Conservation (phyloP, 2,113 vertebrate species). For the Gymnobelideus leadbeateri region DNA sequence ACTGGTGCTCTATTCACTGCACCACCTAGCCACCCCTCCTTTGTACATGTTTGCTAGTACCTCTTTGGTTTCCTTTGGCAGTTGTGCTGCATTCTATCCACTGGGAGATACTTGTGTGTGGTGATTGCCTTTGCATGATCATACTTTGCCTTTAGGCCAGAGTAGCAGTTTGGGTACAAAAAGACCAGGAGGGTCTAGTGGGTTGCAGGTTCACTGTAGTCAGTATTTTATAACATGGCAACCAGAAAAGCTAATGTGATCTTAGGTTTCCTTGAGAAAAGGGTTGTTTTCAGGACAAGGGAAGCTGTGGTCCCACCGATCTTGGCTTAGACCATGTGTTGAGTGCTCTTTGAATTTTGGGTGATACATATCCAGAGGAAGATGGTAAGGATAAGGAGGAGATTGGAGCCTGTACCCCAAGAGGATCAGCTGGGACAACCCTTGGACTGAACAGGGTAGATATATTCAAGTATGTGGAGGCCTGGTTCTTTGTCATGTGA, state of each 20-base stretch:
- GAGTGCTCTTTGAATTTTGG: too few species aligned
- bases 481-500: not conserved
- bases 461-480: not conserved
- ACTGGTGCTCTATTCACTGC: too few species aligned
- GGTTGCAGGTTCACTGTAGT: too few species aligned
- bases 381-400: too few species aligned
- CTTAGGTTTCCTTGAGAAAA: not conserved
- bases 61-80: slow-evolving; percentile 39
- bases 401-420: too few species aligned
- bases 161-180: not conserved
- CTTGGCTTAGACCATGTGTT: not conserved
- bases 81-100: not conserved
- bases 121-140: slow-evolving; percentile 21
- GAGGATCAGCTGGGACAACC: too few species aligned
- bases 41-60: not conserved
- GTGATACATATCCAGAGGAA: too few species aligned
- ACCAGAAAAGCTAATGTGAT: not conserved
- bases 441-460: too few species aligned
- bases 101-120: slow-evolving; percentile 21
- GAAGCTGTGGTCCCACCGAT: not conserved
- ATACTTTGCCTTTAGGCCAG: not conserved
- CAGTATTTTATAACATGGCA: not conserved
- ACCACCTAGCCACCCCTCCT: not conserved
- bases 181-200: too few species aligned
- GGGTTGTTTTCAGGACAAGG: not conserved